Percentiles rank a stretch among this genome's conserved stretches.
phyloP scores from a whole-genome alignment of 2,113 vertebrate species.

The Tachysurus fulvidraco region DNA sequence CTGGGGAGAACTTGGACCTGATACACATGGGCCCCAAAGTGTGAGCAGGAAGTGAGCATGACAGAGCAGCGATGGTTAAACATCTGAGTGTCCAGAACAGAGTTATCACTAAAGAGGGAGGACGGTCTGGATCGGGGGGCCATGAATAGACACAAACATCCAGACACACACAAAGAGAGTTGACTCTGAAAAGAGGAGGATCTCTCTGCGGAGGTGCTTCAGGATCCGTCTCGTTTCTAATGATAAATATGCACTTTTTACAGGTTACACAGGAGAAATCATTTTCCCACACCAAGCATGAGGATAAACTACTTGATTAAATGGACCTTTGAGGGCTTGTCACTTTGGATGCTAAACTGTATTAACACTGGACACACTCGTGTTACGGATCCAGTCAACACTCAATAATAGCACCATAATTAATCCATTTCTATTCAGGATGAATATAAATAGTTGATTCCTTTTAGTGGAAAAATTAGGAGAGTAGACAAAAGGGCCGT shows the following conservation, averaged over 20 bases:
- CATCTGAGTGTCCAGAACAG: constrained; percentile 52
- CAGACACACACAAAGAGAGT: constrained; percentile 17
- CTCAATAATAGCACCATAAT: not conserved
- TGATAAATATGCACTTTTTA: constrained; percentile 17
- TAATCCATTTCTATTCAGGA: not conserved
- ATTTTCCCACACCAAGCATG: not conserved
- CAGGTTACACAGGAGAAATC: not conserved
- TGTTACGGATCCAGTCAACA: not conserved
- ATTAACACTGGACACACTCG: not conserved
- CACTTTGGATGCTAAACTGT: not conserved
- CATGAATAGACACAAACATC: not conserved
- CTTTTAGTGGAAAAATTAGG: not conserved
- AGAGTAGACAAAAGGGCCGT: constrained; percentile 10
- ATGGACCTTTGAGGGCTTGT: not conserved
- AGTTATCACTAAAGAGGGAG: constrained; percentile 50
- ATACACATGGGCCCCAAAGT: constrained; percentile 49
- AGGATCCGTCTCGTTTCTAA: not conserved
- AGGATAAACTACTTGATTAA: constrained; percentile 17
- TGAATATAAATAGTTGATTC: not conserved
- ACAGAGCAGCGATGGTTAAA: constrained; percentile 51
- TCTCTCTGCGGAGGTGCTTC: not conserved
- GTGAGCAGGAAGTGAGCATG: constrained; percentile 59
- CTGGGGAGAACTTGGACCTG: constrained; percentile 49
- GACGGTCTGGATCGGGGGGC: constrained; percentile 31
- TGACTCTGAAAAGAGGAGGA: not conserved